phyloP scores from a whole-genome alignment of 2,797 vertebrate genomes.

The Rhinoraja longicauda region DNA sequence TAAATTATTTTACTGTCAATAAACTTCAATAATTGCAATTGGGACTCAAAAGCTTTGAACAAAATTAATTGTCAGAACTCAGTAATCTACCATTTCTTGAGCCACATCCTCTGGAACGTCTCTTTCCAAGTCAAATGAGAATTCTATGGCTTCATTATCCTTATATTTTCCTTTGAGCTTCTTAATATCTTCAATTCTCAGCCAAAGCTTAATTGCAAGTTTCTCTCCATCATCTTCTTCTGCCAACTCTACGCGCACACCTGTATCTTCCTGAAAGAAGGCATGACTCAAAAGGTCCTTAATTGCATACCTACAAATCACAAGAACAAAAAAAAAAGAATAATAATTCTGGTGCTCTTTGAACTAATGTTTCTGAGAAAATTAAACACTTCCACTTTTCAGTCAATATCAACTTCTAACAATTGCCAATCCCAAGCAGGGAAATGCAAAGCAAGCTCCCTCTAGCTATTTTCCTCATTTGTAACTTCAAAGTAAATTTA shows the following conservation, averaged over 20 bases:
- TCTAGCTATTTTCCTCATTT: not conserved
- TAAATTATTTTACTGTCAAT: not conserved
- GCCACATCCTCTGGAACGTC: conserved; percentile 97
- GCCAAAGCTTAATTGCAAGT: conserved; percentile 95
- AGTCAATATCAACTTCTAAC: not conserved
- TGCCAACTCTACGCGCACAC: conserved; percentile 91
- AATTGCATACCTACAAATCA: conserved; percentile 77
- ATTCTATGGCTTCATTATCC: conserved; percentile 98
- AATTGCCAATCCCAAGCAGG: not conserved
- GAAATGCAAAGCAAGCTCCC: not conserved
- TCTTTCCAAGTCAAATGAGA: conserved; percentile 92
- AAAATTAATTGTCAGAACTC: not conserved
- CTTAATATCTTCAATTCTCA: conserved; percentile 94
- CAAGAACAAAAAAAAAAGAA: not conserved
- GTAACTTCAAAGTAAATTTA: not conserved
- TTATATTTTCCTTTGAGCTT: conserved; percentile 98
- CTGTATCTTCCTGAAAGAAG: conserved; percentile 97
- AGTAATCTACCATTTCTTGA: conserved; percentile 87
- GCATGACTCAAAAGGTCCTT: conserved; percentile 96
- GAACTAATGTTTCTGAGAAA: not conserved
- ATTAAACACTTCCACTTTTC: not conserved
- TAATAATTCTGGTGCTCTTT: not conserved
- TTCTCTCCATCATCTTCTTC: conserved; percentile 98
- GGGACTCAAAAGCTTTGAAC: not conserved
- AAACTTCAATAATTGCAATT: not conserved